Evolutionary conservation across 2,888 invertebrate species (phyloP), one percentile per base, ranked within the genome.

Genomic region (Poecilus cupreus): DNA sequence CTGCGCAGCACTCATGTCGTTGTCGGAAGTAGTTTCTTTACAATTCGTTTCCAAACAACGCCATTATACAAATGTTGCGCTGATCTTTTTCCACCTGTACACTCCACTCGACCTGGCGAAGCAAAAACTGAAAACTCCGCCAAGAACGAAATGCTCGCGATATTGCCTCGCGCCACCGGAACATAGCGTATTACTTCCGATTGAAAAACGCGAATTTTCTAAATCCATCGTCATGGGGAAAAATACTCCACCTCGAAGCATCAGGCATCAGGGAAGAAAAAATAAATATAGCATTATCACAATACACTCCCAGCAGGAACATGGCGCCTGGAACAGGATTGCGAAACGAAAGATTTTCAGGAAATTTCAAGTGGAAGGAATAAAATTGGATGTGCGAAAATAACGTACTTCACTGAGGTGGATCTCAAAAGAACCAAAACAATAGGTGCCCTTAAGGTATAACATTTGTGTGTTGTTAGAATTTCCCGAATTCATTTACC

Each of bases 41-140:
- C 72, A 46, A 72, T 72, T 72, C 72, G 22, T 72, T 72, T 13
- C 8, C 72, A 72, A 72, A 72, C 72, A 72, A 20, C 26, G 13
- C 43, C 46, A 72, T 72, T 72, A 72, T 72, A 72, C 72, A 72
- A 72, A 72, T 72, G 72, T 72, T 46, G 13, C 18, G 43, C 22
- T 72, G 72, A 72, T 72, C 46, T 72, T 24, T 22, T 60, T 72
- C 72, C 72, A 72, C 72, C 72, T 72, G 72, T 46, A 72, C 22
- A 39, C 32, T 39, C 43, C 6, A 32, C 32, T 1, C 32, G 32
- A 26, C 26, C 2, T 5, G 2, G 43, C 43, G 20, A 64, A 68
- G 13, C 16, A 72, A 72, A 46, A 72, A 43, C 43, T 22, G 8
- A 72, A 46, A 72, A 43, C 43, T 22, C n/a, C n/a, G 26, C 22